A percentile compares a stretch with the other conserved stretches of the same genome.
phyloP scores from a whole-genome alignment of 1,140 invertebrate species.

The Contarinia nasturtii region DNA sequence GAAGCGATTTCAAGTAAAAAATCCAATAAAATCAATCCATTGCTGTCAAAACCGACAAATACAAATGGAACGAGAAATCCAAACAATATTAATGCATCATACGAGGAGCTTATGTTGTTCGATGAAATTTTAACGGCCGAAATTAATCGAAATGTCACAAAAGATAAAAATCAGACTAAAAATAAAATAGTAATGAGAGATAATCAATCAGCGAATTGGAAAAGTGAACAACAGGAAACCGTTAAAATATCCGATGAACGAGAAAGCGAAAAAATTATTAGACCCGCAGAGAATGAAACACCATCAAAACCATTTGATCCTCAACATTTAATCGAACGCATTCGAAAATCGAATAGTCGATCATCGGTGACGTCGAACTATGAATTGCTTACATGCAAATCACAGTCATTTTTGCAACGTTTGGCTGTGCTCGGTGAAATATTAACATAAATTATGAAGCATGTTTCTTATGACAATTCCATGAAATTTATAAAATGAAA shows the following conservation, averaged over 20 bases:
- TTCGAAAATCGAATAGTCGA: conserved; percentile 27
- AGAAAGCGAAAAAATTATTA: conserved; percentile 3
- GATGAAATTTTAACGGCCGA: neutral
- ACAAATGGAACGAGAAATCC: neutral
- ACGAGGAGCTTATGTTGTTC: neutral
- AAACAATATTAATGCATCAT: neutral
- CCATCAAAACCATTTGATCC: conserved; percentile 26
- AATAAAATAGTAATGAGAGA: conserved; percentile 3
- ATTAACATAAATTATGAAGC: no score
- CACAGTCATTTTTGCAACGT: conserved; percentile 42
- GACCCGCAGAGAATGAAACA: conserved; percentile 8
- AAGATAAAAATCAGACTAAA: conserved; percentile 7
- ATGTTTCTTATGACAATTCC: no score
- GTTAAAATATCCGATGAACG: conserved; percentile 1
- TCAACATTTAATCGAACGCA: conserved; percentile 30
- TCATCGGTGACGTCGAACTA: conserved; percentile 26
- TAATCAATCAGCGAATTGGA: neutral
- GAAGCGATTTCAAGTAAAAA: neutral
- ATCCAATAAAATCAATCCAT: no score
- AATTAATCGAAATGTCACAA: conserved; percentile 4
- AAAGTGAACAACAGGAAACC: neutral
- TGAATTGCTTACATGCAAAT: conserved; percentile 36
- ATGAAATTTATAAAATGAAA: no score
- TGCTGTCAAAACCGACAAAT: neutral
- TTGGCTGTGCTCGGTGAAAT: conserved; percentile 42